These are phyloP conservation scores for Orthonyx spaldingii DNA, from an alignment of 2,113 vertebrate species.

Conservation along the genomic window DNA sequence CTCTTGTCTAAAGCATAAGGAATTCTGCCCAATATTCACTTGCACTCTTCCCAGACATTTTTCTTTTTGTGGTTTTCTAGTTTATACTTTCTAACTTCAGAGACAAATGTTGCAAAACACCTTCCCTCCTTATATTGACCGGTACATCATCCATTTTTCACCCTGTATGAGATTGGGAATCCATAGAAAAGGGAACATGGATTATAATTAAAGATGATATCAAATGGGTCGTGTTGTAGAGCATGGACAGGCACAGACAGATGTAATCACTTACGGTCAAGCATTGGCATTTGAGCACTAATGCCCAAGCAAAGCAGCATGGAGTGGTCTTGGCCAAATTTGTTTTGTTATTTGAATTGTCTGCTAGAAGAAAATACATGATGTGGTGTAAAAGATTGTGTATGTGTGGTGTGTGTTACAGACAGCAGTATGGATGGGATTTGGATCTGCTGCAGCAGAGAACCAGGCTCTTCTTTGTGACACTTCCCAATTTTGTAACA, in stretches of 20 bases:
- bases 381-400: not conserved
- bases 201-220: not conserved
- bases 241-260: not conserved
- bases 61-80: not conserved
- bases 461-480: not conserved
- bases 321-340: not conserved
- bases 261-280: not conserved
- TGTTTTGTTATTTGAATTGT: not conserved
- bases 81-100: not conserved
- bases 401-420: not conserved
- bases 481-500: not conserved
- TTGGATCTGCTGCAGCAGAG: not conserved
- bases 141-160: not conserved
- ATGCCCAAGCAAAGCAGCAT: not conserved
- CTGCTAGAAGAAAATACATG: not conserved
- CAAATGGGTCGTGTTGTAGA: not conserved
- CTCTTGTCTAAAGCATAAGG: fast-evolving
- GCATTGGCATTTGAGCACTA: not conserved
- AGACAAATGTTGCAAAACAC: not conserved
- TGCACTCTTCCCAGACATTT: not conserved
- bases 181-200: not conserved
- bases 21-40: not conserved
- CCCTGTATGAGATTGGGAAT: not conserved
- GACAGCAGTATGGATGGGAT: not conserved
- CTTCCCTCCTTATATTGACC: fast-evolving